Percentiles rank a stretch among this genome's conserved stretches.
These are phyloP conservation scores for Idaea straminata DNA, from an alignment of 2,888 invertebrate species.

Conservation along the genomic window DNA sequence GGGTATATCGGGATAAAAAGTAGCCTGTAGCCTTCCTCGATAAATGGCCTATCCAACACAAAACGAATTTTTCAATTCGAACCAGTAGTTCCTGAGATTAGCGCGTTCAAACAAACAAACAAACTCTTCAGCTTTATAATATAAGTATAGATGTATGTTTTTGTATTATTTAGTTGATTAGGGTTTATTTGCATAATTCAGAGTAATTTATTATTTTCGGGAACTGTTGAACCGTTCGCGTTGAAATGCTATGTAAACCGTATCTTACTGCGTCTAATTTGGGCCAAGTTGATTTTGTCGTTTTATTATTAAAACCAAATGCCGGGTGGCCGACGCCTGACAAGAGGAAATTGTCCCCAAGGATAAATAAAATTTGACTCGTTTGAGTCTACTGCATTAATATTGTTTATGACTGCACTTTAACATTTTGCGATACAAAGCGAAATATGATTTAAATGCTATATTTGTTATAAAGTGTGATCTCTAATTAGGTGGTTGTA, in stretches of 20 bases:
- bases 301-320: constrained; percentile 69
- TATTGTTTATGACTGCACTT: constrained; percentile 64
- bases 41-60: too few species aligned
- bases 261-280: constrained; percentile 62
- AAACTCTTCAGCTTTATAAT: too few species aligned
- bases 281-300: constrained; percentile 67
- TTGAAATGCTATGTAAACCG: constrained; percentile 51
- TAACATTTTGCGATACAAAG: constrained; percentile 41
- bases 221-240: not conserved
- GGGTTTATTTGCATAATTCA: too few species aligned
- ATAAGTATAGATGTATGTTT: too few species aligned
- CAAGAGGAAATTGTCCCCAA: constrained; percentile 73
- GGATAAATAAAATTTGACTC: constrained; percentile 74
- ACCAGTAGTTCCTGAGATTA: too few species aligned
- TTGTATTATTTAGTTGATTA: too few species aligned
- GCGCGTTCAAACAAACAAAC: too few species aligned
- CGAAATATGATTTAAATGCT: constrained; percentile 24
- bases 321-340: constrained; percentile 73
- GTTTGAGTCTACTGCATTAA: constrained; percentile 63
- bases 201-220: not conserved
- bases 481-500: constrained; percentile 18
- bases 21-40: too few species aligned
- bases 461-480: constrained; percentile 10
- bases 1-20: too few species aligned
- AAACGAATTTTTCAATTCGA: too few species aligned